phyloP scores from a whole-genome alignment of 2,113 vertebrate species.

The Numida meleagris region DNA sequence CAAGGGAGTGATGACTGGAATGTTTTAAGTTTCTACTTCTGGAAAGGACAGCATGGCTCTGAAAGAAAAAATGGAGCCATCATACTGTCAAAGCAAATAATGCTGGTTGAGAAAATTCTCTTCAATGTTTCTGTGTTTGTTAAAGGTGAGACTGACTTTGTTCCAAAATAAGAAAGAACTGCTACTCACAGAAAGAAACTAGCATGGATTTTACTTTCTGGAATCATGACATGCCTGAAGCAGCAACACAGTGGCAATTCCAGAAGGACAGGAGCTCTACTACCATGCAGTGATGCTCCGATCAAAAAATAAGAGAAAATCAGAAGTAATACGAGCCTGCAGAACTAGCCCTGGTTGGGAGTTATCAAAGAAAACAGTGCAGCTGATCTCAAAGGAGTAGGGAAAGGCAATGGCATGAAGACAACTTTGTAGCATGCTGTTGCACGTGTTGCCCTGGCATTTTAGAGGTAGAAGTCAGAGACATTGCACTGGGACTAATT shows the following conservation, averaged over 20 bases:
- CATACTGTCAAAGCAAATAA: not conserved
- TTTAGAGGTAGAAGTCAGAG: not conserved
- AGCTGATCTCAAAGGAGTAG: not conserved
- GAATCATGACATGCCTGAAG: not conserved
- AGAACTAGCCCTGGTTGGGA: not conserved
- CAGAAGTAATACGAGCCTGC: not conserved
- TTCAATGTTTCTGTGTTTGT: not conserved
- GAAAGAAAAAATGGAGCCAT: not conserved
- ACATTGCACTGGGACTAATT: not conserved
- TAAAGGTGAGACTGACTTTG: not conserved
- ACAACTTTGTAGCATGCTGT: not conserved
- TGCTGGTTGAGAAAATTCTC: not conserved
- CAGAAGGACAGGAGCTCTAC: not conserved
- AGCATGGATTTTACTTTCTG: not conserved
- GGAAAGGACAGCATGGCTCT: not conserved
- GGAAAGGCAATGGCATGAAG: not conserved
- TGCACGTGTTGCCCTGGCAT: not conserved
- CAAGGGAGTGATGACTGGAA: not conserved
- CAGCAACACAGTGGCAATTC: not conserved
- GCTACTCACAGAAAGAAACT: not conserved
- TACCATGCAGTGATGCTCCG: not conserved
- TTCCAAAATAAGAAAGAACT: conserved; percentile 7
- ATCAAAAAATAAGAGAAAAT: conserved; percentile 11
- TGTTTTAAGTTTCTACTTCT: not conserved
- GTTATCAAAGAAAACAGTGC: not conserved